These are phyloP conservation scores for Apodemia duryi DNA, from an alignment of 2,888 invertebrate species.

Conservation along the genomic window DNA sequence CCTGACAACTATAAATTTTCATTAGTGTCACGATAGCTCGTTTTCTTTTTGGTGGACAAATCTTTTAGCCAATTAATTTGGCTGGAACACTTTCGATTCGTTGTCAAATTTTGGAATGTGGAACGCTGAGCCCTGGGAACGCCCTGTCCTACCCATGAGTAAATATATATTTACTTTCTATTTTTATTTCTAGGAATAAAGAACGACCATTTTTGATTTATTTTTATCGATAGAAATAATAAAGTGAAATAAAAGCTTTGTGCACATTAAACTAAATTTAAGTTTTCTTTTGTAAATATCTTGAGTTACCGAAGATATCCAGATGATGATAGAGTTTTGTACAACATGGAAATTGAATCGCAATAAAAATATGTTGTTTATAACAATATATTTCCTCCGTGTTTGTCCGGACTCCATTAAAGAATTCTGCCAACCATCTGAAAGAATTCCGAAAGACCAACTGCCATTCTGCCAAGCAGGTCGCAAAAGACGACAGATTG, in stretches of 20 bases:
- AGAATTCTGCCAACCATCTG: too few relatives aligned
- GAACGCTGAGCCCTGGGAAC: conserved; percentile 32
- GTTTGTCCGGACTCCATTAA: too few relatives aligned
- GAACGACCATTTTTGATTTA: neutral
- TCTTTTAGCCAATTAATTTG: conserved; percentile 47
- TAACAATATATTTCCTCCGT: too few relatives aligned
- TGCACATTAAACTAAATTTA: neutral
- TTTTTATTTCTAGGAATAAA: conserved; percentile 15
- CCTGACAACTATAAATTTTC: conserved; percentile 42
- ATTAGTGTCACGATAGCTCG: conserved; percentile 43
- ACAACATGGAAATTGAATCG: too few relatives aligned
- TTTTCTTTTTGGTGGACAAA: conserved; percentile 46
- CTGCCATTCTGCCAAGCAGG: too few relatives aligned
- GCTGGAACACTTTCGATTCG: conserved; percentile 51
- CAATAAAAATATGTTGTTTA: too few relatives aligned
- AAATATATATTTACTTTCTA: conserved; percentile 24
- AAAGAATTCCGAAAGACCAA: too few relatives aligned
- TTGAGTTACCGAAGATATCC: too few relatives aligned
- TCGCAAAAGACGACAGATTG: too few relatives aligned
- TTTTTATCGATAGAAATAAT: neutral
- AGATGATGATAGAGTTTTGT: too few relatives aligned
- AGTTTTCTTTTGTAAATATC: too few relatives aligned
- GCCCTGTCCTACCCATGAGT: conserved; percentile 29
- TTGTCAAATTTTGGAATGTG: conserved; percentile 45
- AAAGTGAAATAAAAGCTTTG: neutral